These are phyloP conservation scores for Sepioteuthis lessoniana DNA, from an alignment of 2,888 invertebrate species.

Conservation along the genomic window DNA sequence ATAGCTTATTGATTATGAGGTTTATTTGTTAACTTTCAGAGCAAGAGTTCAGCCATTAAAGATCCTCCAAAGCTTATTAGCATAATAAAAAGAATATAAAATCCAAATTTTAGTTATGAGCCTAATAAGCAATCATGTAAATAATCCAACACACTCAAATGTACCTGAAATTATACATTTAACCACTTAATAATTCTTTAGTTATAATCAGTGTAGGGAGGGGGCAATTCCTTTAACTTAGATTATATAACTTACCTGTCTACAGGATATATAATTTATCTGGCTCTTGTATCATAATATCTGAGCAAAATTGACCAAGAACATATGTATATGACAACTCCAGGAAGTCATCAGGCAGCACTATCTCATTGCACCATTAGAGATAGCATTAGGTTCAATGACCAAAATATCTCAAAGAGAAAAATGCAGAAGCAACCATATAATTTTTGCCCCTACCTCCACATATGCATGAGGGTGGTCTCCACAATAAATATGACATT, in stretches of 20 bases:
- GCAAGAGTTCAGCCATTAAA: not conserved
- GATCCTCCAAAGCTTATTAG: not conserved
- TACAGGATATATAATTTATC: not conserved
- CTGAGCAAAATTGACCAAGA: too few species aligned
- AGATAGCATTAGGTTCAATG: too few species aligned
- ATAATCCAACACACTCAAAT: not conserved
- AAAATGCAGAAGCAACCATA: too few species aligned
- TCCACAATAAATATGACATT: too few species aligned
- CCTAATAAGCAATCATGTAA: not conserved
- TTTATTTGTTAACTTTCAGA: not conserved
- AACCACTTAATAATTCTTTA: not conserved
- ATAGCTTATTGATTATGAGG: not conserved
- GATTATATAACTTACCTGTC: not conserved
- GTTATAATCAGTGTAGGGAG: not conserved
- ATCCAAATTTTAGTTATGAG: not conserved
- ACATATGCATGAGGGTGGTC: too few species aligned
- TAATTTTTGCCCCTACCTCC: too few species aligned
- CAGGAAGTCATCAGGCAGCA: too few species aligned
- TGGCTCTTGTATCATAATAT: too few species aligned
- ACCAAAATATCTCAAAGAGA: too few species aligned
- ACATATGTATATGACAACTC: too few species aligned
- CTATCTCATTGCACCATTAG: too few species aligned
- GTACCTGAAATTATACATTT: not conserved
- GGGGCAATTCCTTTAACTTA: not conserved
- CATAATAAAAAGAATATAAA: not conserved